Evolutionary conservation across 2,797 vertebrate species (phyloP).

Genomic region (Rhodeus uyekii): DNA sequence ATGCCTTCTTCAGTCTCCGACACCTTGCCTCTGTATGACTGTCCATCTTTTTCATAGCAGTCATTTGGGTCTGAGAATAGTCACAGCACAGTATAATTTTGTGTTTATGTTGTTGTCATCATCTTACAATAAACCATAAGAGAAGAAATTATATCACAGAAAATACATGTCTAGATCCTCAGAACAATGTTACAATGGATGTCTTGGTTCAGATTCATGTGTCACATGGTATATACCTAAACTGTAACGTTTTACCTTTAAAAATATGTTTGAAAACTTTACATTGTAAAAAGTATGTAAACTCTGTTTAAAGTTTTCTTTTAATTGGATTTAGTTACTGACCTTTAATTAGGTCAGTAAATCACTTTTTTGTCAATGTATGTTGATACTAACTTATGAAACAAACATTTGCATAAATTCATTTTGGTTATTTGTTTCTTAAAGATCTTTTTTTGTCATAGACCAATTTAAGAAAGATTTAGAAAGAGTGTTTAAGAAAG

Average conservation of each 20-base stretch:
- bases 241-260: neutral
- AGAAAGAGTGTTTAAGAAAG: neutral
- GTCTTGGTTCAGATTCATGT: neutral
- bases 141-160: neutral
- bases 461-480: neutral
- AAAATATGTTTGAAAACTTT: neutral
- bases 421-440: neutral
- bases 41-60: conserved; percentile 72
- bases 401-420: neutral
- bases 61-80: conserved; percentile 68
- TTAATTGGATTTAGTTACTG: too few species aligned
- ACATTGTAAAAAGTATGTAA: neutral
- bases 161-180: neutral
- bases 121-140: neutral
- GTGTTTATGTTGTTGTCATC: neutral
- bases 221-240: neutral
- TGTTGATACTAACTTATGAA: neutral
- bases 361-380: neutral
- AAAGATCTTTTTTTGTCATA: neutral
- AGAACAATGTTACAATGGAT: neutral
- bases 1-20: conserved; percentile 72
- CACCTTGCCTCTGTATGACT: conserved; percentile 75
- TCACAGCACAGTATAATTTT: neutral
- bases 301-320: too few species aligned
- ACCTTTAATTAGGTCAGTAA: too few species aligned